A percentile compares a stretch with the other conserved stretches of the same genome.
phyloP scores from a whole-genome alignment of 1,140 invertebrate genomes.

The Colletes gigas region DNA sequence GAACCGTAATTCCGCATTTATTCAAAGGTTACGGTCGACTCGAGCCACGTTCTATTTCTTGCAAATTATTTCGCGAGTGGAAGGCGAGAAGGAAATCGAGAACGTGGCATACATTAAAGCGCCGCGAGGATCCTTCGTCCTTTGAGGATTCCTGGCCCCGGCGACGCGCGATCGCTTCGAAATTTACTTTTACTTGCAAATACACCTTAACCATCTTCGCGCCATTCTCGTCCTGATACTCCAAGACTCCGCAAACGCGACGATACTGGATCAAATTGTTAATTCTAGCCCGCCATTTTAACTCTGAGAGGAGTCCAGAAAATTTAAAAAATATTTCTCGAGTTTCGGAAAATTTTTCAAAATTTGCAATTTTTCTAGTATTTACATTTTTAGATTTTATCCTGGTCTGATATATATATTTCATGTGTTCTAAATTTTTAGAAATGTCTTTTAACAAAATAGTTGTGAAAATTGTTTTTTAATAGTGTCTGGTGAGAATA shows the following conservation, averaged over 20 bases:
- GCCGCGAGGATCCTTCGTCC: not conserved
- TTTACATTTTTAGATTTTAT: no score
- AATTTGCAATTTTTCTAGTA: no score
- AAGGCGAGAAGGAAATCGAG: not conserved
- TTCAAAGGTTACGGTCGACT: not conserved
- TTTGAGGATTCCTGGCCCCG: slow-evolving; percentile 27
- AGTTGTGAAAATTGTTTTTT: no score
- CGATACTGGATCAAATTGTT: not conserved
- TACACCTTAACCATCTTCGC: not conserved
- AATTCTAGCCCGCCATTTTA: not conserved
- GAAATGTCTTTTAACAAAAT: no score
- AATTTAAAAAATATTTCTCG: no score
- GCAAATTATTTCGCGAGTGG: not conserved
- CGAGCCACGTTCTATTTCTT: not conserved
- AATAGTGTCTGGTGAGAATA: no score
- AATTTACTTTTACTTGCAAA: slow-evolving; percentile 20
- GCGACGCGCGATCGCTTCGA: slow-evolving; percentile 8
- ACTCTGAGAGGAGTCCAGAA: not conserved
- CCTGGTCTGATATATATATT: no score
- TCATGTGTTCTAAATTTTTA: no score
- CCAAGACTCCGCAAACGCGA: not conserved
- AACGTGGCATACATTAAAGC: slow-evolving; percentile 43
- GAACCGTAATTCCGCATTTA: not conserved
- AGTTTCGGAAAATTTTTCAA: no score
- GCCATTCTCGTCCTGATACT: not conserved